Conservation (phyloP, 2,113 vertebrate species). For the Bubo blakistoni region DNA sequence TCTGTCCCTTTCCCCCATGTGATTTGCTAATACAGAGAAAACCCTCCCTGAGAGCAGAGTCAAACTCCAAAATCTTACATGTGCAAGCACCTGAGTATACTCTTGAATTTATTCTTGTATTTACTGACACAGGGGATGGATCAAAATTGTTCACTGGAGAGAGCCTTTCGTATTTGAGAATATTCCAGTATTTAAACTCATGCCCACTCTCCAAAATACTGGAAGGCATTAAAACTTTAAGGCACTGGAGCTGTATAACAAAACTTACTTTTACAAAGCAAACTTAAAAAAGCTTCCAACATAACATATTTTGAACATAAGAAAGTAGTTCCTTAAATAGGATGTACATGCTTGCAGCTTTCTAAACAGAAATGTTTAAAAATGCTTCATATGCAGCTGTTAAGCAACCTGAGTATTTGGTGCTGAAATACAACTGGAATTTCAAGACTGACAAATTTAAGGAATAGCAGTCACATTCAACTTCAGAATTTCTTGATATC, state of each 20-base stretch:
- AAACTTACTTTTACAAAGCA: background rate
- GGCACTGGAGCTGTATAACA: background rate
- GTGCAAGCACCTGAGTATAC: background rate
- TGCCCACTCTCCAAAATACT: background rate
- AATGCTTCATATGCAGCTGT: background rate
- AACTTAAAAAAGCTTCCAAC: background rate
- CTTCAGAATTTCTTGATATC: background rate
- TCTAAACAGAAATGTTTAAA: background rate
- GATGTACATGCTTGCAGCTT: background rate
- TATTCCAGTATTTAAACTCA: background rate
- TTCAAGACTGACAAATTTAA: background rate
- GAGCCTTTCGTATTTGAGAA: background rate
- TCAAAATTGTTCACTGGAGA: background rate
- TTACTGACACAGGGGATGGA: rapidly evolving
- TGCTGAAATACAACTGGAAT: background rate
- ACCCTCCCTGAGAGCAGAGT: background rate
- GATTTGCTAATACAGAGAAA: background rate
- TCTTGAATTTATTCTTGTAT: background rate
- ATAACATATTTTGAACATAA: rapidly evolving
- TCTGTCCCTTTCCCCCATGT: background rate
- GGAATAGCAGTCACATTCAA: background rate
- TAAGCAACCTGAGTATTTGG: background rate
- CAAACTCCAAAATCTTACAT: background rate
- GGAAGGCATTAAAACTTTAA: background rate
- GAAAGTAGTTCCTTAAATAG: background rate